Base-by-base conservation (phyloP, 2,797 vertebrate species). In the Acanthopagrus latus region DNA sequence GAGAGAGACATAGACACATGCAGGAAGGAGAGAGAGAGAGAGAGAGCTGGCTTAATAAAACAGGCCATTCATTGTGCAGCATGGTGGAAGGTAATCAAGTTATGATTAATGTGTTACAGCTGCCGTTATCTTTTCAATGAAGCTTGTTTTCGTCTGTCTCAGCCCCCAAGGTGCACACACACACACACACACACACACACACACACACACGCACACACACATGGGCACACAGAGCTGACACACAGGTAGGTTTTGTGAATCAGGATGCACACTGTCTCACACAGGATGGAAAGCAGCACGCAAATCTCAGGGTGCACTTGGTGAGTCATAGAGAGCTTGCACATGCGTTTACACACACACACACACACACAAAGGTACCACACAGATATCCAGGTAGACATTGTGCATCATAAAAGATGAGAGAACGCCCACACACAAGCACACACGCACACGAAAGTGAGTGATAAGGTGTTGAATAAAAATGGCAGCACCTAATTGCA, bases 101-200 rank as follows among this genome's bases (percentile, higher is more conserved):
- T 93, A 81, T 91, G 83, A 95, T 93, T 89, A 93, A 91, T 90
- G 87, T 88, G 85, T 85, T 92, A 86, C 88, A 83, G 81, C 84
- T 81, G 75, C 81, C 43, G 84, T 92, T 92, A 89, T 91, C 89
- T 84, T 81, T 88, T 78, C 89, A 89, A 71, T 89, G 84, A 88
- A 76, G 74, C 64, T 75, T 67, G 74, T 83, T 83, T 79, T 71
- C 57, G 70, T 72, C 78, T 46, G 69, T 78, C 81, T 83, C 56
- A 50, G 77, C 54, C 71, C 76, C 56, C 5, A 5, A 76, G 64
- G 69, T 74, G 57, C 44, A 38, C 3, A 38, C 3, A 38, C 56
- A 33, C 8, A 44, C 0, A 2, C 20, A 54, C 29, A 73, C 59
- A 76, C 29, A 50, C 21, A 38, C 56, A 33, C 8, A 44, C 0